Evolutionary conservation across 2,113 vertebrate species (phyloP), one percentile per base, ranked within the genome.

Genomic region (Sciurus niger): DNA sequence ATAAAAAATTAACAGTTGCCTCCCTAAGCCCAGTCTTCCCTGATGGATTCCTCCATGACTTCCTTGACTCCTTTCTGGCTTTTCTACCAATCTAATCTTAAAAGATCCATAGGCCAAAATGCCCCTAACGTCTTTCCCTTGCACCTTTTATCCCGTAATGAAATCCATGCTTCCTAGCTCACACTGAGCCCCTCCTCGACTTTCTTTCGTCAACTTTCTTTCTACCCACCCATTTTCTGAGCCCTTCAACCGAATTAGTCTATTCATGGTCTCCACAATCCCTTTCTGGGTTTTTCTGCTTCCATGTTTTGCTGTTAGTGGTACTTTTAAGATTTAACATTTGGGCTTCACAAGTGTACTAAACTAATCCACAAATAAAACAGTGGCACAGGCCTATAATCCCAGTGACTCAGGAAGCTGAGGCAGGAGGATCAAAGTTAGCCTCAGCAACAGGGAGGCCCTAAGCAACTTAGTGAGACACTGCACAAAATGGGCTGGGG

Each of bases 1-100:
- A 95, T 90, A 72, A 84, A 51, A 74, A 82, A 58, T 91, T 73
- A 60, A 30, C 65, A 84, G 46, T 63, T 48, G 60, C 73, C 89
- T 76, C 53, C 73, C 58, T 77, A 73, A 74, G 1, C 46, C 37
- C 28, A 20, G 20, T 24, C 53, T 94, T 70, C 70, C 22, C 91
- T 25, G 10, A 13, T n/a, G 58, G 46, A 60, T 53, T 76, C 85
- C 25, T 89, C 20, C 18, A 4, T 28, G 53, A 17, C 80, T 84
- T 94, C n/a, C 11, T 48, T 7, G 18, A 92, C 28, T 94, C 60
- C 22, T 95, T 87, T 87, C 67, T 68, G 88, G 67, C 28, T 83
- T 94, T 93, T 94, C 53, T 78, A 84, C 34, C 86, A 46, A 94
- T 90, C 30, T 88, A 82, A 94, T 73, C 93, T 94, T 90, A 84